Percentiles rank a stretch among this genome's conserved stretches.
Conservation (phyloP, 2,113 vertebrate species). For the Tricholaema leucomelas region DNA sequence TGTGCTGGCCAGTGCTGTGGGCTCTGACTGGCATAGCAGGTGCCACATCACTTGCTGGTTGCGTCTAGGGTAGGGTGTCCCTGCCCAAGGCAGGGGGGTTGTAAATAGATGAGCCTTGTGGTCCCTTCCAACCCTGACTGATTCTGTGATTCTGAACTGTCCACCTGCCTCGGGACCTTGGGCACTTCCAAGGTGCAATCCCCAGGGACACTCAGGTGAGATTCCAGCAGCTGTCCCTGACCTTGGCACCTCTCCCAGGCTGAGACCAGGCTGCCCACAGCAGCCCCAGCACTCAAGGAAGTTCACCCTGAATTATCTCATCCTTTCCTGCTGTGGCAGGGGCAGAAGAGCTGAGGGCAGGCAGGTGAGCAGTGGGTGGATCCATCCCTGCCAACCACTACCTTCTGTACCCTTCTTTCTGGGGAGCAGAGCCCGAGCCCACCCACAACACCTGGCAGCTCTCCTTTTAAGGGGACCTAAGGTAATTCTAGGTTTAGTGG, state of each 20-base stretch:
- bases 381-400: accelerated
- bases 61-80: no score
- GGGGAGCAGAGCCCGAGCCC: background rate
- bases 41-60: background rate
- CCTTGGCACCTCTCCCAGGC: background rate
- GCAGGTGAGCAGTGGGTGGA: accelerated
- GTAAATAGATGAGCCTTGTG: no score
- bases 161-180: accelerated
- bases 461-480: background rate
- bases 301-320: accelerated
- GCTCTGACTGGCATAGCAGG: background rate
- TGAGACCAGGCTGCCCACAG: accelerated
- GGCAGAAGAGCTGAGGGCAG: background rate
- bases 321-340: background rate
- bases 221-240: background rate
- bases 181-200: accelerated
- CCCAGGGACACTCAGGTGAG: background rate
- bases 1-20: accelerated
- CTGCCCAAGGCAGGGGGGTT: no score
- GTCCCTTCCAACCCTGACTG: no score
- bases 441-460: background rate
- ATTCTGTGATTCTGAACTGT: no score
- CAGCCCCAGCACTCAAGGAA: background rate
- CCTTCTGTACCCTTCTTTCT: background rate
- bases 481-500: background rate